A percentile compares a stretch with the other conserved stretches of the same genome.
Evolutionary conservation across 2,113 vertebrate species (phyloP).

Genomic region (Dicerorhinus sumatrensis): DNA sequence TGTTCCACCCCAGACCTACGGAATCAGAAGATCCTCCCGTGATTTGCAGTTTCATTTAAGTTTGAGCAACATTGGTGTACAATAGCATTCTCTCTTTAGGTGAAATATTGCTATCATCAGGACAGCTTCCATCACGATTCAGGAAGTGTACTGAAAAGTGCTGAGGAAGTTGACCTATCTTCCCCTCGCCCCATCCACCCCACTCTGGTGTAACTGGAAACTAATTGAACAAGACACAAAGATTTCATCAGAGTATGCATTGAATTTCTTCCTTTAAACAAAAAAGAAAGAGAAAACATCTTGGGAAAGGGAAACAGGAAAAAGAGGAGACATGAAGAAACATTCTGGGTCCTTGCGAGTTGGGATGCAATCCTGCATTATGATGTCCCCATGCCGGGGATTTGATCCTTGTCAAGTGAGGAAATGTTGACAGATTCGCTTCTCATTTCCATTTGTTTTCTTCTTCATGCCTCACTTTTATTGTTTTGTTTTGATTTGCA

Average conservation of each 20-base stretch:
- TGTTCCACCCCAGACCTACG: accelerated
- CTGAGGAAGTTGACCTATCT: background rate
- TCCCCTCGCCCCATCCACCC: background rate
- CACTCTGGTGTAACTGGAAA: background rate
- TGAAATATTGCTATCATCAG: background rate
- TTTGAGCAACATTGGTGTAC: background rate
- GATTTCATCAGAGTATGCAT: slow-evolving; percentile 58
- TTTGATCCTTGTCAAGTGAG: slow-evolving; percentile 29
- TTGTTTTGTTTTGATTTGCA: slow-evolving; percentile 62
- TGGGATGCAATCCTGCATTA: background rate
- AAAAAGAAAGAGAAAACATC: background rate
- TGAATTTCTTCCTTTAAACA: slow-evolving; percentile 50
- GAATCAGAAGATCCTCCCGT: background rate
- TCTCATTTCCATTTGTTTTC: background rate
- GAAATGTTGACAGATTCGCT: slow-evolving; percentile 7
- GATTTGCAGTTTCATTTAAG: background rate
- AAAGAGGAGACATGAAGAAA: slow-evolving; percentile 50
- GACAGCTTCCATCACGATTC: background rate
- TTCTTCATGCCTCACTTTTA: background rate
- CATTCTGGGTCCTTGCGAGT: background rate
- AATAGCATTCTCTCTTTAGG: background rate
- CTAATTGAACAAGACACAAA: slow-evolving; percentile 19
- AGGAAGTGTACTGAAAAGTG: background rate
- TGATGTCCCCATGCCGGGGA: slow-evolving; percentile 7
- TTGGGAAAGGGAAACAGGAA: slow-evolving; percentile 18